These are phyloP conservation scores for Hycleus phaleratus DNA, from an alignment of 1,140 invertebrate genomes.

Conservation along the genomic window DNA sequence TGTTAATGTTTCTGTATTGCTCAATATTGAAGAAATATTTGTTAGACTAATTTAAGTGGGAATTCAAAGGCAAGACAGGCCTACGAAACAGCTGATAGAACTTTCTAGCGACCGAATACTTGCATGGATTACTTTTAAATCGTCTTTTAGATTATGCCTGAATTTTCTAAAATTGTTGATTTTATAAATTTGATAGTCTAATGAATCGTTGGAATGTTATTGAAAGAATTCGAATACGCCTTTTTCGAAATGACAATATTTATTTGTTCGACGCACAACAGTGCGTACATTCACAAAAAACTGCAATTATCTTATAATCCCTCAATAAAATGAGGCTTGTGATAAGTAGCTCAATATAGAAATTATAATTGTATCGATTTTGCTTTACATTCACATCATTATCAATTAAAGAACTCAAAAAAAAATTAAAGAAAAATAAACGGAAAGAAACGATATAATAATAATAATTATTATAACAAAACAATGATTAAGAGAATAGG, in stretches of 20 bases:
- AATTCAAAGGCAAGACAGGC: too few species aligned
- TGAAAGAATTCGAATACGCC: neutral
- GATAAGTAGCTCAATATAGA: conserved; percentile 31
- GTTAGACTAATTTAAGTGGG: too few species aligned
- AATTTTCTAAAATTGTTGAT: too few species aligned
- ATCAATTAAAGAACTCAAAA: conserved; percentile 19
- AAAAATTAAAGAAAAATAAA: conserved; percentile 1
- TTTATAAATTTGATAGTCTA: neutral
- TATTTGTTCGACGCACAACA: conserved; percentile 24
- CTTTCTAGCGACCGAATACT: too few species aligned
- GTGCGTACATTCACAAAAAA: conserved; percentile 31
- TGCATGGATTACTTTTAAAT: too few species aligned
- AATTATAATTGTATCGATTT: conserved; percentile 29
- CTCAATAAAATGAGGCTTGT: conserved; percentile 24
- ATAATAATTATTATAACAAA: neutral
- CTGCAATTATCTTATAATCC: conserved; percentile 27
- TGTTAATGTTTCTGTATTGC: too few species aligned
- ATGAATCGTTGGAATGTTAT: neutral
- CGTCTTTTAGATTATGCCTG: too few species aligned
- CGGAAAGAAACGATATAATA: neutral
- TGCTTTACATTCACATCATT: conserved; percentile 24
- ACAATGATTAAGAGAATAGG: neutral
- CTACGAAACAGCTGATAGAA: too few species aligned
- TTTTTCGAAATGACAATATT: conserved; percentile 32
- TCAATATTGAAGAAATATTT: too few species aligned